Base-by-base conservation (phyloP, 30 jellyfish, hydroid and myxozoan species). In the Phacellophora camtschatica region DNA sequence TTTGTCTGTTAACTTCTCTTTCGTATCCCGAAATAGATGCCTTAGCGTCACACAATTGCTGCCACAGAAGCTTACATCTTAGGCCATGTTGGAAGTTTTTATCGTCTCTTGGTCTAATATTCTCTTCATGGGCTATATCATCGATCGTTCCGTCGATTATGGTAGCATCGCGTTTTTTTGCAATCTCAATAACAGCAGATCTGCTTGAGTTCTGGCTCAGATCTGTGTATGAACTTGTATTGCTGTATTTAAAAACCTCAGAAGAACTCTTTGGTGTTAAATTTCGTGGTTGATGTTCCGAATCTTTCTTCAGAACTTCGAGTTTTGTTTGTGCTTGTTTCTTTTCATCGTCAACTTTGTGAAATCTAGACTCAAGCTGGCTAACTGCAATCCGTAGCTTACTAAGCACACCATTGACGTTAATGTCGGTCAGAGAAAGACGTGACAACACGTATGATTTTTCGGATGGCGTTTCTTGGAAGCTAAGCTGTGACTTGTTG, bases 151-250 rank as follows among this genome's bases (percentile, higher is more conserved):
- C 91, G 16, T 80, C 91, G 6, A 71, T 80, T 25, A 80, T 80
- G 55, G 72, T 57, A 0, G 85, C 88, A 20, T 71, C 84, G 19
- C 95, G 37, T 28, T 72, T 80, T 23, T 84, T 78, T 19, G 88
- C 95, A 24, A 84, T 71, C 8, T 84, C 95, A 12, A 70, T 84
- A 29, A 84, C 95, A 9, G 95, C 95, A 7, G 95, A 84, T 25
- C 91, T 83, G 61, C 71, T 80, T 12, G 65, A 63, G 18, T 9
- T 34, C 31, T 50, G 37, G 12, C 46, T 66, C 24, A 16, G 5
- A 5, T 67, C 82, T 34, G 28, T 11, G 24, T 4, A n/a, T 28
- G 50, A 25, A 16, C 35, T 73, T 27, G 7, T 50, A 65, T 45
- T 73, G 27, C 27, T n/a, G 13, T 29, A 9, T 20, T 29, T 36